Percentiles rank a stretch among this genome's conserved stretches.
Conservation (phyloP, 2,888 invertebrate species). For the Thymelicus lineola region DNA sequence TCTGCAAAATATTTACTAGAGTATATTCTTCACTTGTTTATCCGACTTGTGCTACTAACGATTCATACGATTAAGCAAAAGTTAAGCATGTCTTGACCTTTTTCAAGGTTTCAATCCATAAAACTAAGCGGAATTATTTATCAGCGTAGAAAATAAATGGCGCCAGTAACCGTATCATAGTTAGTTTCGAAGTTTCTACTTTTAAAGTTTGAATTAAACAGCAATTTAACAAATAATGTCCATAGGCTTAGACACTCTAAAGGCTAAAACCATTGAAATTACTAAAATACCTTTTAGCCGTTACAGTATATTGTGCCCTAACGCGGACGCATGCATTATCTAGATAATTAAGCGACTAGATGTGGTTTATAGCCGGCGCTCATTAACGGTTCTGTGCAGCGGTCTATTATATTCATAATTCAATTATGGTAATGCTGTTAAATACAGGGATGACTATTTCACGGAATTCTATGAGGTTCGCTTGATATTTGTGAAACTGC, state of each 20-base stretch:
- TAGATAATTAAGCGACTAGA: slow-evolving; percentile 54
- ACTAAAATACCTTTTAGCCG: neutral
- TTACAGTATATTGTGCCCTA: slow-evolving; percentile 38
- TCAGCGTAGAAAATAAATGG: no score
- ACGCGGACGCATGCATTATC: slow-evolving; percentile 44
- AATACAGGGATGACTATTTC: slow-evolving; percentile 31
- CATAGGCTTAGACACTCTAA: no score
- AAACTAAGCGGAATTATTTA: no score
- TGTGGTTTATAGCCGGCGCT: slow-evolving; percentile 54
- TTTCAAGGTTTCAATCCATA: no score
- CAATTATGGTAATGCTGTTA: slow-evolving; percentile 37
- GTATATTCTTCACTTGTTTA: slow-evolving; percentile 16
- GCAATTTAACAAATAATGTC: no score
- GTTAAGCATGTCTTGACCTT: no score
- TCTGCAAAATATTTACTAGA: slow-evolving; percentile 10
- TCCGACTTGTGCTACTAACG: neutral
- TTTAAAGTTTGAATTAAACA: no score
- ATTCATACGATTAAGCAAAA: no score
- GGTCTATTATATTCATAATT: slow-evolving; percentile 36
- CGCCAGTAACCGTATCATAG: no score
- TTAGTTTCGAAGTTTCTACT: no score
- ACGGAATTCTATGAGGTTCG: slow-evolving; percentile 17
- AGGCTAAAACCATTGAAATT: neutral
- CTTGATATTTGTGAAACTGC: slow-evolving; percentile 15
- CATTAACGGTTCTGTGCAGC: slow-evolving; percentile 50